phyloP scores from a whole-genome alignment of 2,113 vertebrate genomes.

The Tenrec ecaudatus region DNA sequence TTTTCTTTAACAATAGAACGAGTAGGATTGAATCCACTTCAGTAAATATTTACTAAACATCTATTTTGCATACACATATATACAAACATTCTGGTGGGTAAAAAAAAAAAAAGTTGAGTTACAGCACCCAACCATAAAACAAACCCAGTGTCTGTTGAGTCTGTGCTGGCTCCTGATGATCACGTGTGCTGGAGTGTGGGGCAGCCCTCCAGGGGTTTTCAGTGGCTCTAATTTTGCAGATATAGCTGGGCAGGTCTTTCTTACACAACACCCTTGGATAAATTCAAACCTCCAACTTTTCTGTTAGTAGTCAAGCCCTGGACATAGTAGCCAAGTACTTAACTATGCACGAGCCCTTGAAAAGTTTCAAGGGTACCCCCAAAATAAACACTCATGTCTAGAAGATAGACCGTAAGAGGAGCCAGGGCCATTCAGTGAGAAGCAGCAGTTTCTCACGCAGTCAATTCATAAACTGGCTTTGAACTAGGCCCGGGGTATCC shows the following conservation, averaged over 20 bases:
- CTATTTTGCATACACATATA: not conserved
- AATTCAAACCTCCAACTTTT: not conserved
- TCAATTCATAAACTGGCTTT: not conserved
- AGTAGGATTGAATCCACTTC: conserved; percentile 5
- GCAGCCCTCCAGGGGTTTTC: not conserved
- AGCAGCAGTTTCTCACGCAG: not conserved
- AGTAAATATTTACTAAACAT: conserved; percentile 4
- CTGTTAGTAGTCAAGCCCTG: not conserved
- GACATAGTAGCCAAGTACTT: not conserved
- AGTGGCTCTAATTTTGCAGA: not conserved
- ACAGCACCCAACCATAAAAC: not conserved
- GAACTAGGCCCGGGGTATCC: not conserved
- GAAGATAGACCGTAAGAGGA: fast-evolving
- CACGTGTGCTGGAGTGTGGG: not conserved
- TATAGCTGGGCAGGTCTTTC: not conserved
- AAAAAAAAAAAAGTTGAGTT: not conserved
- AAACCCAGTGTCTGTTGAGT: not conserved
- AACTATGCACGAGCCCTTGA: not conserved
- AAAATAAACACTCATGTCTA: not conserved
- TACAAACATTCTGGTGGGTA: not conserved
- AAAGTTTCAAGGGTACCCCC: conserved; percentile 4
- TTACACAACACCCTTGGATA: not conserved
- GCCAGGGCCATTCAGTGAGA: not conserved
- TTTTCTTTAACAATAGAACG: conserved; percentile 45
- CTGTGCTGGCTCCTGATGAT: not conserved